Conservation (phyloP, 2,797 vertebrate genomes). For the Phataginus tetradactyla region DNA sequence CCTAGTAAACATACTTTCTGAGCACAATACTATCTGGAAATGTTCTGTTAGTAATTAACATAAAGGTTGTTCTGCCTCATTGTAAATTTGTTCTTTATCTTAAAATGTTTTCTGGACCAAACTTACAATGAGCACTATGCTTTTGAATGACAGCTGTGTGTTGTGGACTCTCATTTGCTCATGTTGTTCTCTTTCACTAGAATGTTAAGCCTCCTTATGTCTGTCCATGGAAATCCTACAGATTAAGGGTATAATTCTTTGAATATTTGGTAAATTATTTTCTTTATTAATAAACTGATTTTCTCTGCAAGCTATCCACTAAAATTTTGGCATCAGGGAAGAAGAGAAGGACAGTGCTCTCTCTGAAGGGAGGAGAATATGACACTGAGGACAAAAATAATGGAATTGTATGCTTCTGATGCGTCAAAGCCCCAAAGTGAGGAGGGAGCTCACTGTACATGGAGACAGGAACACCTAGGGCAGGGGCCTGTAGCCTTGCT, state of each 20-base stretch:
- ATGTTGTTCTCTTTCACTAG: background rate
- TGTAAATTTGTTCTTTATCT: slow-evolving; percentile 23
- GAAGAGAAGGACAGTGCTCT: background rate
- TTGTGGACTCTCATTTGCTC: background rate
- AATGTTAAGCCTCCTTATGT: slow-evolving; percentile 42
- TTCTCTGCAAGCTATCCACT: background rate
- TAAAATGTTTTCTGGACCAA: slow-evolving; percentile 30
- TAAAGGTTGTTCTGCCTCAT: slow-evolving; percentile 13
- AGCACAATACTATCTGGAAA: background rate
- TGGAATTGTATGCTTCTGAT: background rate
- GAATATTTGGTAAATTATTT: background rate
- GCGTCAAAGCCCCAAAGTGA: background rate
- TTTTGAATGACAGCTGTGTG: slow-evolving; percentile 14
- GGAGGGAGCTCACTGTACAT: background rate
- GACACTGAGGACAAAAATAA: background rate
- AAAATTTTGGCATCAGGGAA: background rate
- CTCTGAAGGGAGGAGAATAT: background rate
- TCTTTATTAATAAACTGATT: background rate
- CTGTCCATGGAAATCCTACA: background rate
- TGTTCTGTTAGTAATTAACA: background rate
- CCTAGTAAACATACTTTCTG: background rate
- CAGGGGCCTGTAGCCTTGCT: background rate
- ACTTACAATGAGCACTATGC: background rate
- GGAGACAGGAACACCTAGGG: background rate
- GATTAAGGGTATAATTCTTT: background rate